Conservation (phyloP, 2,797 vertebrate species). For the Crocidura indochinensis region DNA sequence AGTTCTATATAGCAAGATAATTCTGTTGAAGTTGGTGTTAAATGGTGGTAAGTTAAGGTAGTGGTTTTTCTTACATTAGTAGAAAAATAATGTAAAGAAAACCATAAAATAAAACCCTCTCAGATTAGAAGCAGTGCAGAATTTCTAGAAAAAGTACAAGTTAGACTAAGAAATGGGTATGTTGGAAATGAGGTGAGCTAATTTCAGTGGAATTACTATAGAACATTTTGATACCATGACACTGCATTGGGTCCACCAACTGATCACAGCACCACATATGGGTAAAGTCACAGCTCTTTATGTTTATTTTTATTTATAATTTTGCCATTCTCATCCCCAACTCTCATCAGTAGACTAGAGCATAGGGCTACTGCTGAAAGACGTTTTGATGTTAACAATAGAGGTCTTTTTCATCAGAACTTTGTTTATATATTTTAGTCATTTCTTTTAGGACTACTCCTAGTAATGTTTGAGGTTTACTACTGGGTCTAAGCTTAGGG, state of each 20-base stretch:
- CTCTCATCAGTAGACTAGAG: neutral
- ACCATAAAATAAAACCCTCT: neutral
- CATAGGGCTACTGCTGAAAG: too few relatives aligned
- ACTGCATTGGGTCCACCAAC: neutral
- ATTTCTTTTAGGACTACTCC: too few relatives aligned
- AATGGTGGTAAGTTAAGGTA: neutral
- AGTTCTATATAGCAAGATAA: neutral
- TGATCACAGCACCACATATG: neutral
- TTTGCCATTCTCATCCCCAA: neutral
- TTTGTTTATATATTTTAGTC: too few relatives aligned
- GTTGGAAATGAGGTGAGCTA: neutral
- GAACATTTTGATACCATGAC: neutral
- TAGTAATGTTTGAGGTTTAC: too few relatives aligned
- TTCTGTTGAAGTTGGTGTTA: neutral
- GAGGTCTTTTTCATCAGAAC: too few relatives aligned
- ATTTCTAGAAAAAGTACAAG: fast-evolving
- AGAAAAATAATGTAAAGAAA: neutral
- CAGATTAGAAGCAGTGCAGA: neutral
- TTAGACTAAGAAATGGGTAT: neutral
- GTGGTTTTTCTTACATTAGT: neutral
- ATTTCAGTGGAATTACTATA: neutral
- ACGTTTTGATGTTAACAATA: too few relatives aligned
- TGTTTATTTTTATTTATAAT: neutral
- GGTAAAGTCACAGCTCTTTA: neutral
- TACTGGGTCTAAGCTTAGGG: too few relatives aligned